These are phyloP conservation scores for Epicauta chinensis DNA, from an alignment of 1,140 invertebrate species.

Conservation along the genomic window DNA sequence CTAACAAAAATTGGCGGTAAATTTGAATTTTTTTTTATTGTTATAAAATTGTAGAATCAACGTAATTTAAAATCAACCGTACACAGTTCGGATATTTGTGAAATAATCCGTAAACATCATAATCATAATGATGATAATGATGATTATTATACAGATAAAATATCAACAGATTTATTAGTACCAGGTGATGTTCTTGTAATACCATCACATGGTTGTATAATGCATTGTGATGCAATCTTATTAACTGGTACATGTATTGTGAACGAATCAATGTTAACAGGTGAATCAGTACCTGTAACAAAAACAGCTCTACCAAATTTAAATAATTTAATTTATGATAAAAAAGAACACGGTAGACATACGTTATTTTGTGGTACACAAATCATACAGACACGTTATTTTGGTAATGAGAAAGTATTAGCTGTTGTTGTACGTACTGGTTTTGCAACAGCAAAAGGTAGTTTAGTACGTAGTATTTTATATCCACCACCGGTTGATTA, in stretches of 20 bases:
- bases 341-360: slow-evolving; percentile 80
- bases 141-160: slow-evolving; percentile 26
- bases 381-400: slow-evolving; percentile 92
- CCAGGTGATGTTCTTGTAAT: slow-evolving; percentile 92
- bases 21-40: background rate
- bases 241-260: slow-evolving; percentile 85
- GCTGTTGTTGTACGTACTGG: slow-evolving; percentile 72
- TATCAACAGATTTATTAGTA: slow-evolving; percentile 63
- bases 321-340: slow-evolving; percentile 58
- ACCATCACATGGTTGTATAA: slow-evolving; percentile 72
- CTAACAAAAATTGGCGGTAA: no score
- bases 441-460: slow-evolving; percentile 81
- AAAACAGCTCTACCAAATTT: slow-evolving; percentile 74
- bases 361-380: slow-evolving; percentile 92
- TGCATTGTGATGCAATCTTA: slow-evolving; percentile 88
- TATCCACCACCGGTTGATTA: slow-evolving; percentile 94
- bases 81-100: slow-evolving; percentile 58
- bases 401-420: slow-evolving; percentile 58
- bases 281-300: slow-evolving; percentile 49
- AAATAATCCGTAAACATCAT: slow-evolving; percentile 46
- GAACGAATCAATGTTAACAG: slow-evolving; percentile 95
- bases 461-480: slow-evolving; percentile 86
- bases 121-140: slow-evolving; percentile 9
- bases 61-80: slow-evolving; percentile 63
- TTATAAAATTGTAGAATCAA: slow-evolving; percentile 55